phyloP scores from a whole-genome alignment of 2,797 vertebrate species.

The Varecia variegata region DNA sequence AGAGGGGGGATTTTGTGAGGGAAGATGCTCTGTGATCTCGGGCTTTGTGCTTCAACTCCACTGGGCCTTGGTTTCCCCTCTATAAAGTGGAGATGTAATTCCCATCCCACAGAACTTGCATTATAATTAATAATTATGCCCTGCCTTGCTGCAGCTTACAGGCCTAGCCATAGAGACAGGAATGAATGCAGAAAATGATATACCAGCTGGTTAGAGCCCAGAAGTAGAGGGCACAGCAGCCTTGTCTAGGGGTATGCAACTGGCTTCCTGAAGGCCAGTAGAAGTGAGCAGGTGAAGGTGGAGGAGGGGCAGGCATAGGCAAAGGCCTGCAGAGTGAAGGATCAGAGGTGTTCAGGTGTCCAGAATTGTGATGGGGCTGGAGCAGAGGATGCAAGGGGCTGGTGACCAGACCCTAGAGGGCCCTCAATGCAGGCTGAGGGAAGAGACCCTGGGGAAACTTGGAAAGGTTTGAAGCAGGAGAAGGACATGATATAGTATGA shows the following conservation, averaged over 20 bases:
- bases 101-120: not conserved
- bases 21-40: not conserved
- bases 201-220: not conserved
- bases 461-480: conserved; percentile 30
- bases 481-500: not conserved
- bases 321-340: not conserved
- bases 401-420: not conserved
- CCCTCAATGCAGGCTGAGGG: not conserved
- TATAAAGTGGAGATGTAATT: not conserved
- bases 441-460: not conserved
- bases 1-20: not conserved
- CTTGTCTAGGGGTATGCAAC: not conserved
- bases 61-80: not conserved
- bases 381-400: not conserved
- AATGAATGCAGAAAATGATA: not conserved
- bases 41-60: not conserved
- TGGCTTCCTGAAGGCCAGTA: not conserved
- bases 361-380: not conserved
- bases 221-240: not conserved
- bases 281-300: not conserved
- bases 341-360: not conserved
- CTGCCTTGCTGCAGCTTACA: not conserved
- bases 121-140: not conserved
- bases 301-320: not conserved
- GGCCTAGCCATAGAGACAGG: not conserved